Evolutionary conservation across 2,888 invertebrate species (phyloP), one percentile per base, ranked within the genome.

Genomic region (Petrophora chlorosata): DNA sequence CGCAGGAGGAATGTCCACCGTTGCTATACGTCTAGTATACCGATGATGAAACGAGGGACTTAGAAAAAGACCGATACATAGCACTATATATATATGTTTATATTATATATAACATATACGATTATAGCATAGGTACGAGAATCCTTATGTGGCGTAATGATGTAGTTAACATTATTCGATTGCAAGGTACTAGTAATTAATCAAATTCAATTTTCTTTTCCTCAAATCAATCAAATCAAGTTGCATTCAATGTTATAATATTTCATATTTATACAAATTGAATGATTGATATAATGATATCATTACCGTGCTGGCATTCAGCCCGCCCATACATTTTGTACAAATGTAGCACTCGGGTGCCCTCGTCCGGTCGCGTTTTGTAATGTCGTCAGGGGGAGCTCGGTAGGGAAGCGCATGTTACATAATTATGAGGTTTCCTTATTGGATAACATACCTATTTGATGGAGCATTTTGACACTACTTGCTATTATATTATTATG

Each of bases 301-400:
- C 72, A 83, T 85, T 82, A 82, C 65, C 52, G 68, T 63, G 70
- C 64, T 70, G 67, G 63, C 56, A 65, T 64, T 60, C 74, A 68
- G 57, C 71, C 82, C 88, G 84, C 89, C 89, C 87, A 85, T 81
- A 70, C 82, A 80, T 84, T 88, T 87, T 86, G 82, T 86, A 80
- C 56, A n/a, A n/a, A n/a, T n/a, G n/a, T n/a, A n/a, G n/a, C 70
- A 70, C 74, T 85, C 80, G 59, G 57, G 58, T 58, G 66, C 76
- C 79, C 78, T 73, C 77, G 67, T 78, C 78, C 79, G 78, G 73
- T 70, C 39, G 58, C 55, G 62, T 68, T 73, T 70, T 63, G 59
- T 42, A 44, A 41, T 39, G 39, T 63, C 59, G 15, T 13, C 50
- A 67, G 79, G 73, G 70, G 62, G 57, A 33, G 40, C 16, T 43